phyloP scores from a whole-genome alignment of 2,113 vertebrate species.

The Ifrita kowaldi region DNA sequence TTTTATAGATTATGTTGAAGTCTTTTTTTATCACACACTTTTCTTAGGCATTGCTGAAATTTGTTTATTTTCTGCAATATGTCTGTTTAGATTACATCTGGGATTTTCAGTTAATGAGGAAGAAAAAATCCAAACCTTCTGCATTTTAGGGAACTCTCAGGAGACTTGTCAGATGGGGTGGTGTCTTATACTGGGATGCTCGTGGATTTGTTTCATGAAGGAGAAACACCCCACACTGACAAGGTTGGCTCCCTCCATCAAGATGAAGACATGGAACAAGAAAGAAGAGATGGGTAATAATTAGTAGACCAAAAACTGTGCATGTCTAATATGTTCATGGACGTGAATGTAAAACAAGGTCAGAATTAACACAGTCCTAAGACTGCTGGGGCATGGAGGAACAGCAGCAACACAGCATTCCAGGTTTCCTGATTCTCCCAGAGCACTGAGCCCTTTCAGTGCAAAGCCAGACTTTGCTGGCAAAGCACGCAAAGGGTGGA shows the following conservation, averaged over 20 bases:
- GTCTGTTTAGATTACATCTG: background rate
- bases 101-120: background rate
- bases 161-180: background rate
- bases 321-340: background rate
- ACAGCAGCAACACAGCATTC: background rate
- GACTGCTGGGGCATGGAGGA: background rate
- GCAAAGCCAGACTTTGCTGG: background rate
- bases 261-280: background rate
- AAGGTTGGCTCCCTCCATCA: background rate
- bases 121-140: rapidly evolving
- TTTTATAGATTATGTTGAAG: background rate
- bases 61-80: background rate
- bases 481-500: background rate
- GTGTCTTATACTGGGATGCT: background rate
- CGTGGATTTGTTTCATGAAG: background rate
- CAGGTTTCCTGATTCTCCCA: background rate
- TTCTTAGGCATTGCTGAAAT: background rate
- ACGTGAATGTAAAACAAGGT: background rate
- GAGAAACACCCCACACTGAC: background rate
- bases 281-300: background rate
- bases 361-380: background rate
- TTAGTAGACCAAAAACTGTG: background rate
- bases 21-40: background rate
- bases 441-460: background rate
- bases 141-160: background rate